Base-by-base conservation (phyloP, 2,113 vertebrate species). In the Bufo gargarizans region DNA sequence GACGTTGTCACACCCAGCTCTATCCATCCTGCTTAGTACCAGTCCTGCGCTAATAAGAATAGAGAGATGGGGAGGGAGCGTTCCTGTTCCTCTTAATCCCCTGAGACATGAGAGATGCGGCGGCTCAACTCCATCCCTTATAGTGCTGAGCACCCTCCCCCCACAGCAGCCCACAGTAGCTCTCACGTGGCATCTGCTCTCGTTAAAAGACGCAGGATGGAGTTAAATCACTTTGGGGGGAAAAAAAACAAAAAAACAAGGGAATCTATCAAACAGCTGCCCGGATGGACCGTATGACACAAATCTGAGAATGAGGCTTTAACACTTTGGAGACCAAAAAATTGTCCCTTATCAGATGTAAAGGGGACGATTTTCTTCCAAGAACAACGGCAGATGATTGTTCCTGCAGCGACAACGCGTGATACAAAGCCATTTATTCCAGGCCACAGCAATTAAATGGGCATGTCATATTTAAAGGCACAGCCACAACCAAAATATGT, bases 21-120 rank as follows among this genome's bases (percentile, higher is more conserved):
- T 74, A 74, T 87, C 78, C 65, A 87, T 87, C 63, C 78, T 81
- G 86, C 65, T 87, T 87, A 81, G 78, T 72, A 87, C 50, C 65
- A 82, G 77, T 67, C 65, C 65, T 87, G 33, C n/a, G 14, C 65
- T 87, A 87, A 87, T 87, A 87, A 58, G 76, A 87, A 58, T 45
- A 78, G 76, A 86, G 56, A 22, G 63, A 79, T 43, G 22, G 77
- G 77, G 55, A 55, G 65, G 82, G 82, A 82, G 43, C 19, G 55
- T 65, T 82, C 50, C 78, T 8, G 33, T 82, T 81, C 53, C 33
- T 47, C 67, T 33, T 71, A 81, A 74, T 87, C 86, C 78, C 86
- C 67, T 2, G 78, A 87, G 86, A 72, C 65, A 59, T 13, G 72
- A 65, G 76, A 86, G 85, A 87, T 59, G 86, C 17, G 63, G 53